Percentiles rank a stretch among this genome's conserved stretches.
phyloP scores from a whole-genome alignment of 2,113 vertebrate genomes.

The Camarhynchus parvulus region DNA sequence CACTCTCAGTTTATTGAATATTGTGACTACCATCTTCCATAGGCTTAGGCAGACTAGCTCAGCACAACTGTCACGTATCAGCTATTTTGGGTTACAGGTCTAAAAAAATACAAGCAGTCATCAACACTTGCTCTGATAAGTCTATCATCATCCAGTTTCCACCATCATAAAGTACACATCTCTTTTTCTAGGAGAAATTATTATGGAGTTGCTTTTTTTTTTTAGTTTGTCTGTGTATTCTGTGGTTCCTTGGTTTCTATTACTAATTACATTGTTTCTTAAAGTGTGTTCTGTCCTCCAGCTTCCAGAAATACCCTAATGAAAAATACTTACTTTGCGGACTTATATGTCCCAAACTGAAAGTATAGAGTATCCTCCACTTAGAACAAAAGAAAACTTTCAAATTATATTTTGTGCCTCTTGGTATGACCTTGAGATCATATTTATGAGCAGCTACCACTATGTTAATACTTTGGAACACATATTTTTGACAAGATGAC shows the following conservation, averaged over 20 bases:
- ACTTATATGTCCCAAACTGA: background rate
- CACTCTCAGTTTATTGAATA: background rate
- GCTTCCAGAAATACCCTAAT: background rate
- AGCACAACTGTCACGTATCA: fast-evolving
- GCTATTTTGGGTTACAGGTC: background rate
- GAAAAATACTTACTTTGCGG: background rate
- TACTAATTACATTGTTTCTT: background rate
- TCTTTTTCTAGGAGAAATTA: background rate
- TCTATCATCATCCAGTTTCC: background rate
- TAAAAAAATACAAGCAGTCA: background rate
- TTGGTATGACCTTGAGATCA: background rate
- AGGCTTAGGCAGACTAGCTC: background rate
- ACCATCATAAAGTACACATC: background rate
- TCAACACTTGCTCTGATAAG: background rate
- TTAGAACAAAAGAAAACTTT: background rate
- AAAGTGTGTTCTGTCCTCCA: background rate
- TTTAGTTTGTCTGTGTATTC: background rate
- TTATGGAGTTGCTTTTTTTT: background rate
- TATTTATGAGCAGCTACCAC: background rate
- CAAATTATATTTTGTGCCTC: background rate
- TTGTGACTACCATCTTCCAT: background rate
- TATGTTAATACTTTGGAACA: background rate
- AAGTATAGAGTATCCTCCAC: fast-evolving
- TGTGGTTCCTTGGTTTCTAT: background rate
- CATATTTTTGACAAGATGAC: background rate